Evolutionary conservation across 2,797 vertebrate species (phyloP).

Genomic region (Buceros bicornis): DNA sequence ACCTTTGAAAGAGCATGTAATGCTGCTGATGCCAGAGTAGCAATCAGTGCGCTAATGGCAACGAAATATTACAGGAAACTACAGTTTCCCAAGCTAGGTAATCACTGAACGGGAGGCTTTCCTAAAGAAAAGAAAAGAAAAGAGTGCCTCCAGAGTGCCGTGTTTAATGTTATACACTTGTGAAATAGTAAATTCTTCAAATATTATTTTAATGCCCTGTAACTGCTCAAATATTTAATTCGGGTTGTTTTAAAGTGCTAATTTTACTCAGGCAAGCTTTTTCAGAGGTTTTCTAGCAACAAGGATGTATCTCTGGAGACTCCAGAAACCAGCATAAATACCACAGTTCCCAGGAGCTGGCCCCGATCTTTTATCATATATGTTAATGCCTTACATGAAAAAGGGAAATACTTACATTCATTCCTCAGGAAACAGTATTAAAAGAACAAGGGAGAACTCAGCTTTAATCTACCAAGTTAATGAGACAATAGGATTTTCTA

Average conservation of each 20-base stretch:
- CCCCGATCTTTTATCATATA: neutral
- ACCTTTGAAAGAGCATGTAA: neutral
- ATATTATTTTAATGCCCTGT: neutral
- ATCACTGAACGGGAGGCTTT: neutral
- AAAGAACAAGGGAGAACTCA: slow-evolving; percentile 5
- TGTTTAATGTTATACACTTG: neutral
- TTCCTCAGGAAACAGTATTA: slow-evolving; percentile 15
- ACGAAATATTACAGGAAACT: neutral
- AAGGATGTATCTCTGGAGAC: neutral
- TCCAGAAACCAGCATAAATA: neutral
- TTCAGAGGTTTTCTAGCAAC: neutral
- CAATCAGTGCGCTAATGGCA: neutral
- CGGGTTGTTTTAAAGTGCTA: neutral
- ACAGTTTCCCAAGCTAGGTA: neutral
- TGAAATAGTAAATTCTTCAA: neutral
- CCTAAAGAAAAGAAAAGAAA: neutral
- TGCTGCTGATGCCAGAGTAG: neutral
- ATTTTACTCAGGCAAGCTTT: neutral
- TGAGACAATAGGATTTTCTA: neutral
- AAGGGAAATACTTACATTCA: slow-evolving; percentile 25
- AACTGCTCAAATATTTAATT: neutral
- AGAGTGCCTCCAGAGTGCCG: neutral
- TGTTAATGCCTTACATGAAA: slow-evolving; percentile 36
- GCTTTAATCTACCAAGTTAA: neutral
- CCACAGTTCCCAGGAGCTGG: neutral